Conservation (phyloP, 2,797 vertebrate species). For the Apogon talboti region DNA sequence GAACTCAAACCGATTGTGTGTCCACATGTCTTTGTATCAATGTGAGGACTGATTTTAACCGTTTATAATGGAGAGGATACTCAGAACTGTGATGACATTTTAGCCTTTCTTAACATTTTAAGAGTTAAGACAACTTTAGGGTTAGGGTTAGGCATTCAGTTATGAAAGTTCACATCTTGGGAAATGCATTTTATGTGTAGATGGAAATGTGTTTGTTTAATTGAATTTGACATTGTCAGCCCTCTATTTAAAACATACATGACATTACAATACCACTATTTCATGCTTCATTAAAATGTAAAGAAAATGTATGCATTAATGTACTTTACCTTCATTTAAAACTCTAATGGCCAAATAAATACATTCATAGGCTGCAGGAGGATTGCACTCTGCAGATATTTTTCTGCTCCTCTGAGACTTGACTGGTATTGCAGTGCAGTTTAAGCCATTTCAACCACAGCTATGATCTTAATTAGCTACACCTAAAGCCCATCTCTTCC, state of each 20-base stretch:
- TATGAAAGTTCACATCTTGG: too few relatives aligned
- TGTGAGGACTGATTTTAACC: too few relatives aligned
- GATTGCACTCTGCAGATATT: constrained; percentile 65
- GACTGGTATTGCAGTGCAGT: constrained; percentile 79
- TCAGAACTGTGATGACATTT: neutral
- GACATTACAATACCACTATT: constrained; percentile 5
- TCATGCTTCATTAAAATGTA: constrained; percentile 46
- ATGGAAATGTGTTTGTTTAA: neutral
- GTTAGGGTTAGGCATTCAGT: too few relatives aligned
- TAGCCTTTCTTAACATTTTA: too few relatives aligned
- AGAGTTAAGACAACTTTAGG: too few relatives aligned
- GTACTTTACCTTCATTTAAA: constrained; percentile 12
- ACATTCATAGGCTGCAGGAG: constrained; percentile 63
- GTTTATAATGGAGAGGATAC: too few relatives aligned
- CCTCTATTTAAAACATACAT: neutral
- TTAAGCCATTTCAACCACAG: constrained; percentile 85
- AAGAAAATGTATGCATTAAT: constrained; percentile 38
- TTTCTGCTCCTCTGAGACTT: constrained; percentile 75
- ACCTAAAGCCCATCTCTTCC: constrained; percentile 85
- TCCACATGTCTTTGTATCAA: too few relatives aligned
- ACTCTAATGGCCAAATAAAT: constrained; percentile 48
- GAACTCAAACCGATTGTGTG: constrained; percentile 1
- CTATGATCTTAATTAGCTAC: constrained; percentile 89
- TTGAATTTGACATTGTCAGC: neutral
- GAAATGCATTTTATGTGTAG: too few relatives aligned